Evolutionary conservation across 2,888 invertebrate species (phyloP).

Genomic region (Noctua fimbriata): DNA sequence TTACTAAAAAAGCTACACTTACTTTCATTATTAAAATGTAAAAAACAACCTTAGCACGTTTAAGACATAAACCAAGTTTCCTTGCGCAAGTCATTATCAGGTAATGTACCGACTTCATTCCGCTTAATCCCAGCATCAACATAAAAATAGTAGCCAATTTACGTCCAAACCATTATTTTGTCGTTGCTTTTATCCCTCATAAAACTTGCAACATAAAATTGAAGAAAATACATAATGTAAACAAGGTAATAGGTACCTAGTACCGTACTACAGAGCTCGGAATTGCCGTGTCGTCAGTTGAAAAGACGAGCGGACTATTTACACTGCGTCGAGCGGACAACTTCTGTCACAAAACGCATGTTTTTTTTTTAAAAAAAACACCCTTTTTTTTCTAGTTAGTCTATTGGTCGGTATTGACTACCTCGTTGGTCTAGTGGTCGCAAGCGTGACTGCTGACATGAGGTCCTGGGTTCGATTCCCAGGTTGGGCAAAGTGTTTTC

Average conservation of each 20-base stretch:
- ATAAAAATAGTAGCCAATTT: conserved; percentile 58
- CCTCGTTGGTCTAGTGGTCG: background rate
- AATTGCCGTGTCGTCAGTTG: background rate
- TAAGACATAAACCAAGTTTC: conserved; percentile 35
- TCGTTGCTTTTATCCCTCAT: conserved; percentile 40
- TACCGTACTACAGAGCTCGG: background rate
- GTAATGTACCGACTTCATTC: conserved; percentile 33
- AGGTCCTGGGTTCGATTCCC: background rate
- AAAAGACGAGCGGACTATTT: background rate
- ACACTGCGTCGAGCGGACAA: background rate
- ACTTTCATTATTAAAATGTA: background rate
- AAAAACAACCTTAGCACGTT: background rate
- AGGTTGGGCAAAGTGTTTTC: background rate
- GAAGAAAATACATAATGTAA: conserved; percentile 48
- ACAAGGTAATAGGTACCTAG: conserved; percentile 27
- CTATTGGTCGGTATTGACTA: background rate
- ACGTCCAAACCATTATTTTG: conserved; percentile 42
- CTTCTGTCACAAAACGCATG: background rate
- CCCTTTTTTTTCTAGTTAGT: background rate
- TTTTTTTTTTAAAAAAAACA: too few species aligned
- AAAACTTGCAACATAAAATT: conserved; percentile 57
- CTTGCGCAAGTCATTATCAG: conserved; percentile 24
- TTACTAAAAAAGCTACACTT: background rate
- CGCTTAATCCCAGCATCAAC: conserved; percentile 45
- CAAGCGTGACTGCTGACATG: background rate